Percentiles rank a stretch among this genome's conserved stretches.
Conservation (phyloP, 2,888 invertebrate genomes). For the Atrina japonica region DNA sequence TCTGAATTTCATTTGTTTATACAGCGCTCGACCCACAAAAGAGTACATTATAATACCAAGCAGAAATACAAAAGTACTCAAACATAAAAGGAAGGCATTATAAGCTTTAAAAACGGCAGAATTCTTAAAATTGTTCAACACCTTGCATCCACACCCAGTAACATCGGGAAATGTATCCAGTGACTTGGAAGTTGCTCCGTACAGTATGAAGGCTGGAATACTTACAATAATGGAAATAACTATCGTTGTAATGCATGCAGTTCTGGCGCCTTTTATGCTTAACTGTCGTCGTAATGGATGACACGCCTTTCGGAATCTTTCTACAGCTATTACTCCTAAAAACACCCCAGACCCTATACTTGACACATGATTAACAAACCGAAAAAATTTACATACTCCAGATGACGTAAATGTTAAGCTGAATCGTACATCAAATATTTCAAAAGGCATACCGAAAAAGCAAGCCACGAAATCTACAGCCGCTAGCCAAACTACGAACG, state of each 20-base stretch:
- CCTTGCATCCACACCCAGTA: constrained; percentile 13
- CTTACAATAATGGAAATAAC: constrained; percentile 18
- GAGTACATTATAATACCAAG: constrained; percentile 33
- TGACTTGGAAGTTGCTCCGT: constrained; percentile 30
- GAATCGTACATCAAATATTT: constrained; percentile 37
- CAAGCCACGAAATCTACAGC: constrained; percentile 35
- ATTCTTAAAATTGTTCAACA: constrained; percentile 11
- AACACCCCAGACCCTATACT: constrained; percentile 35
- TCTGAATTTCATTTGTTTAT: constrained; percentile 38
- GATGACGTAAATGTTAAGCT: constrained; percentile 36
- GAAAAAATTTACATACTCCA: constrained; percentile 33
- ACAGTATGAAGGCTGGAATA: constrained; percentile 30
- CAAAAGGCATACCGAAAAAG: constrained; percentile 38
- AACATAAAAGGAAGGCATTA: constrained; percentile 23
- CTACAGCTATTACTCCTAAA: constrained; percentile 40
- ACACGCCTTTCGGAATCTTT: constrained; percentile 40
- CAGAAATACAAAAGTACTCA: constrained; percentile 34
- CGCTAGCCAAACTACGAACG: constrained; percentile 37
- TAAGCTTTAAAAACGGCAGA: constrained; percentile 22
- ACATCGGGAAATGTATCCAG: not conserved
- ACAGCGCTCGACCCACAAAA: constrained; percentile 35
- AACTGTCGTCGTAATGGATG: constrained; percentile 32
- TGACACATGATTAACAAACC: constrained; percentile 34
- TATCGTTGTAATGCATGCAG: constrained; percentile 32
- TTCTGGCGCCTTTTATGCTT: constrained; percentile 25